Base-by-base conservation (phyloP, 2,113 vertebrate species). In the Pituophis catenifer region DNA sequence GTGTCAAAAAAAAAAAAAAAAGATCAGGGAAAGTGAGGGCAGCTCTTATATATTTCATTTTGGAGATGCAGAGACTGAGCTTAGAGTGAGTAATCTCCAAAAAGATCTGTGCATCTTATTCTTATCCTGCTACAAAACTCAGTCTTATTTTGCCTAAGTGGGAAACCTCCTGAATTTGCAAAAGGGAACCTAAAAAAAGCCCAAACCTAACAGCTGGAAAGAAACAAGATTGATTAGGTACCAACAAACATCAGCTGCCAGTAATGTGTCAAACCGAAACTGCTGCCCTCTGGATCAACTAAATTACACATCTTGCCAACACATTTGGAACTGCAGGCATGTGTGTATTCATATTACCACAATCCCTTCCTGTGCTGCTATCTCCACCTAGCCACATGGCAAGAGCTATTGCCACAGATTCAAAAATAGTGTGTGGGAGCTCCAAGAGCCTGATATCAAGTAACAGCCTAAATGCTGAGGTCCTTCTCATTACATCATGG, bases 341-440 rank as follows among this genome's bases (percentile, higher is more conserved):
- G 38, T 53, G 75, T 93, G 57, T 93, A 62, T 38, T 90, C 75
- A 65, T 57, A 93, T 93, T 86, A 62, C 92, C 92, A 90, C 92
- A 93, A 52, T 33, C 57, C 89, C 57, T 92, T 92, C 91, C 91
- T 92, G 86, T 70, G 44, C 48, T 54, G 55, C 86, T 90, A 93
- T 90, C 92, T 90, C 92, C 57, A 87, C 81, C 81, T 33, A 87
- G 81, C 75, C 48, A 54, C 81, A 86, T 44, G 85, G 75, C 75
- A 87, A 93, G n/a, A 90, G 81, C 12, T 58, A 87, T 86, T 86
- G 54, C 89, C 55, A 86, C 92, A 93, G 86, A 59, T 17, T 89
- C 92, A 90, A 90, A 93, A 93, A 93, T 93, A 93, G 81, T 44
- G 57, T 11, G 44, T 3, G 8, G 92, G 92, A 90, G 75, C 50